A percentile compares a stretch with the other conserved stretches of the same genome.
phyloP scores from a whole-genome alignment of 2,888 invertebrate genomes.

The Idaea dimidiata region DNA sequence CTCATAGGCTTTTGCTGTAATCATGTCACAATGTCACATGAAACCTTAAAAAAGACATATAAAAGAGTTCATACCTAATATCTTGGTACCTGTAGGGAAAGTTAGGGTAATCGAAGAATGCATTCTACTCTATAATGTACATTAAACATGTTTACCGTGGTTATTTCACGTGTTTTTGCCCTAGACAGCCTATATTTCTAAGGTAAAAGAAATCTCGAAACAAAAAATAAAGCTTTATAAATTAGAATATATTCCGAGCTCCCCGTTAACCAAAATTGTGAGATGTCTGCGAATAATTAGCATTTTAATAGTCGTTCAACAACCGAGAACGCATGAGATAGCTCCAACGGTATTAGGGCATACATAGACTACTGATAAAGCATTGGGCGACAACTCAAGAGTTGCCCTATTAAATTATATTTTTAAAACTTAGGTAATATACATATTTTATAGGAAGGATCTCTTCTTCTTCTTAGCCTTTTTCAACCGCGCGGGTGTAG shows the following conservation, averaged over 20 bases:
- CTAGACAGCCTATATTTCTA: neutral
- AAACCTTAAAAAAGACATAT: no score
- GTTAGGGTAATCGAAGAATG: no score
- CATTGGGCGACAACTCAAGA: constrained; percentile 22
- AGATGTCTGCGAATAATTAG: constrained; percentile 65
- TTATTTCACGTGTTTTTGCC: neutral
- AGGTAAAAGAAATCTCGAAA: neutral
- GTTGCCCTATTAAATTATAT: constrained; percentile 20
- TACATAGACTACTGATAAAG: constrained; percentile 38
- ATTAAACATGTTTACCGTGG: neutral
- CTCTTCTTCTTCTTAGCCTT: no score
- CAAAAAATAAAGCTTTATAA: neutral
- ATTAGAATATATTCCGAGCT: constrained; percentile 29
- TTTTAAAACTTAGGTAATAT: no score
- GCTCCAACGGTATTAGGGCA: constrained; percentile 16
- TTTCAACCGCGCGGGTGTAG: no score
- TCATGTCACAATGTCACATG: no score
- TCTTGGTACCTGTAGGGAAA: no score
- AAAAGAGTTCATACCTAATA: no score
- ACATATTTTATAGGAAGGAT: no score
- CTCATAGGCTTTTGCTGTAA: no score
- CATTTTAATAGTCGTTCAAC: constrained; percentile 61
- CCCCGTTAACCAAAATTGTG: constrained; percentile 41
- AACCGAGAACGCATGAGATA: constrained; percentile 43
- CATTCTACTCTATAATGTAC: no score